Conservation (phyloP, 2,113 vertebrate genomes). For the Gobiocypris rarus region DNA sequence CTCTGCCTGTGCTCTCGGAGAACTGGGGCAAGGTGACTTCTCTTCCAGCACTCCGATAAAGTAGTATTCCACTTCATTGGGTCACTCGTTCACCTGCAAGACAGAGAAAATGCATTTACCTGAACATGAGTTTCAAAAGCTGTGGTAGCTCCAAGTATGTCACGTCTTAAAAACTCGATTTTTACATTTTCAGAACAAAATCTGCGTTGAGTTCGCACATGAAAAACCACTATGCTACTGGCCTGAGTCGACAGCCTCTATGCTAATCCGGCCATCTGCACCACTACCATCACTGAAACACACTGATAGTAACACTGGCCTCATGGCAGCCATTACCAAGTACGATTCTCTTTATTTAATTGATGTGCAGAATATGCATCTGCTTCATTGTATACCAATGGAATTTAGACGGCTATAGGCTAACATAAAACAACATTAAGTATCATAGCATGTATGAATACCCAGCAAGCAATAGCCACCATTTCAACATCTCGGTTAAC, state of each 20-base stretch:
- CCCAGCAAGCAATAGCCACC: no score
- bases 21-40: slow-evolving; percentile 63
- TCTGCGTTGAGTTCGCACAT: background rate
- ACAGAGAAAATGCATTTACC: slow-evolving; percentile 57
- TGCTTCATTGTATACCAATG: background rate
- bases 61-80: slow-evolving; percentile 68
- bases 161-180: background rate
- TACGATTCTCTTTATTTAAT: background rate
- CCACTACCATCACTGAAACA: background rate
- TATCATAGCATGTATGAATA: no score
- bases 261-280: background rate
- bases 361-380: background rate
- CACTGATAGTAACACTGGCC: background rate
- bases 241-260: background rate
- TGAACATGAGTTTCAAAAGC: slow-evolving; percentile 12
- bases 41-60: slow-evolving; percentile 58
- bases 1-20: slow-evolving; percentile 62
- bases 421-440: background rate
- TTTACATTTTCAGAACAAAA: background rate
- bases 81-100: slow-evolving; percentile 72
- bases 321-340: background rate
- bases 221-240: background rate
- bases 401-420: background rate
- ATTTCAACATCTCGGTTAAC: no score
- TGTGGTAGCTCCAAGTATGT: background rate